phyloP scores from a whole-genome alignment of 2,888 invertebrate species.

The Melinaea marsaeus region DNA sequence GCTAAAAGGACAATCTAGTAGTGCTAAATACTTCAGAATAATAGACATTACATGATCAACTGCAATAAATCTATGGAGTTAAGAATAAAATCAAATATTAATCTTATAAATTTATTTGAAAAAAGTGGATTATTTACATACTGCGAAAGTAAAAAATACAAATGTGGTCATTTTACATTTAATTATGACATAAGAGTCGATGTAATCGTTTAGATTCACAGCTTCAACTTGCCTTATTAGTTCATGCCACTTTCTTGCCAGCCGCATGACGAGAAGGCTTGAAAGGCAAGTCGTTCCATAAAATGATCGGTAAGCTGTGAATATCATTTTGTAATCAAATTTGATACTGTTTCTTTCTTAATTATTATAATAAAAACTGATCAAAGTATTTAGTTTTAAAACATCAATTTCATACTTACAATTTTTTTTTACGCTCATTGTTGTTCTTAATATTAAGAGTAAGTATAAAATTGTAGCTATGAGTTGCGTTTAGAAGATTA shows the following conservation, averaged over 20 bases:
- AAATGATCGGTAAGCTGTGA: slow-evolving; percentile 43
- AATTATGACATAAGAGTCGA: slow-evolving; percentile 36
- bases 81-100: no score
- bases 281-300: slow-evolving; percentile 37
- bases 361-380: not conserved
- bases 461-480: slow-evolving; percentile 32
- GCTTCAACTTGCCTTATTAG: slow-evolving; percentile 41
- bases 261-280: slow-evolving; percentile 41
- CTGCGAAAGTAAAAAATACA: slow-evolving; percentile 35
- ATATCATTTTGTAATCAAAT: not conserved
- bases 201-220: slow-evolving; percentile 42
- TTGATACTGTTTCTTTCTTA: not conserved
- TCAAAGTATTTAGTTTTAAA: not conserved
- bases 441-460: slow-evolving; percentile 29
- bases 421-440: slow-evolving; percentile 32
- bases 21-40: no score
- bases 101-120: not conserved
- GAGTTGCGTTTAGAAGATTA: slow-evolving; percentile 37
- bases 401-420: slow-evolving; percentile 37
- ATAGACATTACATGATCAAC: no score
- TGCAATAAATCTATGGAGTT: no score
- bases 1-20: no score
- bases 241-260: slow-evolving; percentile 48
- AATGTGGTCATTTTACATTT: slow-evolving; percentile 40
- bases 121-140: slow-evolving; percentile 39